phyloP scores from a whole-genome alignment of 92 coral and sea anemone species.

The Blastomussa wellsi region DNA sequence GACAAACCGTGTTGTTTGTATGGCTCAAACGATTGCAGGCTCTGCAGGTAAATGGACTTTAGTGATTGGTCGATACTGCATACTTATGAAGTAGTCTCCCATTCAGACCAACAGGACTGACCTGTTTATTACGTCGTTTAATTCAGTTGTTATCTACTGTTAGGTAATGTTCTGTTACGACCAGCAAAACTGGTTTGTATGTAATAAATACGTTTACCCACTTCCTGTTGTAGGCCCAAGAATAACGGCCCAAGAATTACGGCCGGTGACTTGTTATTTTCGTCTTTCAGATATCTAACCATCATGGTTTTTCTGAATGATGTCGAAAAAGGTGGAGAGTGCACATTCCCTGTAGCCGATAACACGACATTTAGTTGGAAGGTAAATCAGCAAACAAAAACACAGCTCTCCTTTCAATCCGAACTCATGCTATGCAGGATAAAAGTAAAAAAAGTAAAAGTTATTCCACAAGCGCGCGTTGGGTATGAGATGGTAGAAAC shows the following conservation, averaged over 20 bases:
- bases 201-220: too few relatives aligned
- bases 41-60: conserved; percentile 70
- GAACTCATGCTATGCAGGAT: neutral
- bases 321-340: conserved; percentile 87
- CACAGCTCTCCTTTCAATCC: neutral
- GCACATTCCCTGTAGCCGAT: conserved; percentile 95
- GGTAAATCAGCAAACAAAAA: conserved; percentile 53
- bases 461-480: too few relatives aligned
- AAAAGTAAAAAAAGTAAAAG: neutral
- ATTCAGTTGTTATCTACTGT: neutral
- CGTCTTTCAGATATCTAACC: conserved; percentile 68
- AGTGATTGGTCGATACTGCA: neutral
- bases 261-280: neutral
- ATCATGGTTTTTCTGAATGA: conserved; percentile 86
- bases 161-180: neutral
- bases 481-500: too few relatives aligned
- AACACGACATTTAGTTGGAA: conserved; percentile 90
- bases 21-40: conserved; percentile 82
- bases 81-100: neutral
- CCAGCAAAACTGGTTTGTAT: neutral
- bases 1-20: conserved; percentile 84
- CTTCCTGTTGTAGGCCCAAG: too few relatives aligned
- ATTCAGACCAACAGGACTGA: neutral
- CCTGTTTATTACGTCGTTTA: too few relatives aligned
- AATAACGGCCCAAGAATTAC: neutral